phyloP scores from a whole-genome alignment of 2,888 invertebrate genomes.

The Linnaemya tessellans region DNA sequence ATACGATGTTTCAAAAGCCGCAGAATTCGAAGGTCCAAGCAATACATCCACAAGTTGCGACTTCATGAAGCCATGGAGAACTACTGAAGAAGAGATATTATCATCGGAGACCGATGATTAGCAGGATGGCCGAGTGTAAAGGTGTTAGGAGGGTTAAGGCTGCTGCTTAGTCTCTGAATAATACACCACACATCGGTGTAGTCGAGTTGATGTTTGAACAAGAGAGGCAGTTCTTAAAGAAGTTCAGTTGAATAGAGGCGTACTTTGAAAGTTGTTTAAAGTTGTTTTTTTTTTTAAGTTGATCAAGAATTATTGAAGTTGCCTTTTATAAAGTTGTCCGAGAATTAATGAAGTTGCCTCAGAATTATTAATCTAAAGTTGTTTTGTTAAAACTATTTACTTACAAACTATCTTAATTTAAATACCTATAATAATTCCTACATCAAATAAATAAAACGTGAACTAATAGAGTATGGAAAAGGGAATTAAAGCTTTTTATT shows the following conservation, averaged over 20 bases:
- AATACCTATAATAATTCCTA: no score
- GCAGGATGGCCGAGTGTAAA: conserved; percentile 29
- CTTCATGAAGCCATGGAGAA: conserved; percentile 18
- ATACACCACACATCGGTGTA: background rate
- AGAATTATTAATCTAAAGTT: no score
- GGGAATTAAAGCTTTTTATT: no score
- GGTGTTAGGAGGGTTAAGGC: background rate
- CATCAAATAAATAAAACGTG: no score
- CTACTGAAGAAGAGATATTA: background rate
- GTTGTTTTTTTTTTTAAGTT: no score
- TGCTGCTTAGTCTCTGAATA: background rate
- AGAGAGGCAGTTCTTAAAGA: background rate
- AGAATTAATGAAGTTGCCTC: no score
- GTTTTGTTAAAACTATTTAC: no score
- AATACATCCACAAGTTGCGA: conserved; percentile 17
- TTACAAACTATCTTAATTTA: no score
- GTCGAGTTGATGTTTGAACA: background rate
- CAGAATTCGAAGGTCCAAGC: conserved; percentile 5
- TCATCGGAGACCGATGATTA: conserved; percentile 23
- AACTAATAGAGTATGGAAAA: no score
- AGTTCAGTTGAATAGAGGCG: background rate
- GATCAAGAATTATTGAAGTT: no score
- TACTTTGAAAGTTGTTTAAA: no score
- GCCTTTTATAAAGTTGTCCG: no score
- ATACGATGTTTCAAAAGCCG: background rate